Evolutionary conservation across 1,140 invertebrate species (phyloP).

Genomic region (Drosophila aff.): DNA sequence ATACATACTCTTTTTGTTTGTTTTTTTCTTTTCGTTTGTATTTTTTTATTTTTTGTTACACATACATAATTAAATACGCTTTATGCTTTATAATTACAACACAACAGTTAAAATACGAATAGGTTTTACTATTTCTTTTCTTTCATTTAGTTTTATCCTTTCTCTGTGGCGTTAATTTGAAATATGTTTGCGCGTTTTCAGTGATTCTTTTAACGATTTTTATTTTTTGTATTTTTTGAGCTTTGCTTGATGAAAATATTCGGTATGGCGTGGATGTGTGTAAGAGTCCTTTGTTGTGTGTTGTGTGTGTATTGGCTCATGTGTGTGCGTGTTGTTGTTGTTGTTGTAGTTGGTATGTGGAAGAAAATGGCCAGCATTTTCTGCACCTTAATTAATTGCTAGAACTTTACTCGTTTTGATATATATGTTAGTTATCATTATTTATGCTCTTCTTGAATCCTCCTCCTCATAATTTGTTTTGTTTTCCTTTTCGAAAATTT

Average conservation of each 20-base stretch:
- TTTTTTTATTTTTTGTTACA: slow-evolving; percentile 57
- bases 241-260: slow-evolving; percentile 60
- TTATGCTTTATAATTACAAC: slow-evolving; percentile 82
- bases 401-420: slow-evolving; percentile 56
- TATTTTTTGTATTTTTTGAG: slow-evolving; percentile 55
- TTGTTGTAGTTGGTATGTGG: slow-evolving; percentile 59
- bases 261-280: slow-evolving; percentile 32
- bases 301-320: slow-evolving; percentile 27
- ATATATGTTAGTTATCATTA: slow-evolving; percentile 51
- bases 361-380: slow-evolving; percentile 85
- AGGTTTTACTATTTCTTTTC: slow-evolving; percentile 58
- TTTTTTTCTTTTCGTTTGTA: slow-evolving; percentile 53
- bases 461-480: slow-evolving; percentile 20
- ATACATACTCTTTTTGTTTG: slow-evolving; percentile 40
- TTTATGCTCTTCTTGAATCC: slow-evolving; percentile 28
- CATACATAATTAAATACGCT: slow-evolving; percentile 82
- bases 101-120: slow-evolving; percentile 84
- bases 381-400: slow-evolving; percentile 77
- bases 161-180: slow-evolving; percentile 41
- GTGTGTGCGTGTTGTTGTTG: slow-evolving; percentile 43
- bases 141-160: slow-evolving; percentile 37
- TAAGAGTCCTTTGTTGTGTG: slow-evolving; percentile 31
- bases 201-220: slow-evolving; percentile 43
- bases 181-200: slow-evolving; percentile 44
- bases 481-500: slow-evolving; percentile 51